Base-by-base conservation (phyloP, 2,113 vertebrate species). In the Crotalus tigris region DNA sequence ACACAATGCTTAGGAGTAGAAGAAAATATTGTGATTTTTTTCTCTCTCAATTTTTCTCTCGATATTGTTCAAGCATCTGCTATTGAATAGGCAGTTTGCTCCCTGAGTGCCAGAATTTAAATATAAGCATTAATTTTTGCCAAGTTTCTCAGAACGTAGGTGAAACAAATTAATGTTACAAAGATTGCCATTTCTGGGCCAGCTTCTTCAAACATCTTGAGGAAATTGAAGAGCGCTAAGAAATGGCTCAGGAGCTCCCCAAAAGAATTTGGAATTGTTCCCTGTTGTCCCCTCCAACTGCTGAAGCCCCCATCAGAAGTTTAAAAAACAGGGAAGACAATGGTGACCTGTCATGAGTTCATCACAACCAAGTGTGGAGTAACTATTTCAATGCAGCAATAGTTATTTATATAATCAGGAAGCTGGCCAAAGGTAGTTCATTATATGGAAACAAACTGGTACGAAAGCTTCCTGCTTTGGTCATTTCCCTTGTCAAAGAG, bases 371-470 rank as follows among this genome's bases (percentile, higher is more conserved):
- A 90, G 53, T 64, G 49, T 61, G 46, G n/a, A 87, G 46, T 29
- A 44, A 29, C 61, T 88, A 51, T 33, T 93, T 57, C 92, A 90
- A 90, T 90, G 53, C 44, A 93, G 75, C 92, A 64, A 87, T 11
- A 1, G 86, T 95, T 95, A 97, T 96, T 94, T 89, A 91, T 81
- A 81, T 92, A 94, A 94, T 91, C 97, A 94, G 96, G 97, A 97
- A 97, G 94, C 96, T 11, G 96, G 96, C 96, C 95, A 95, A 94
- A 95, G 94, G 96, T 94, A 93, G 95, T 75, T 93, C 94, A 96
- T 96, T 95, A 95, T 96, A 96, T 94, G 97, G 97, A 96, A 90
- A 23, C 90, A 95, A 94, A 95, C 69, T 92, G 95, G 96, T 94
- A 93, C 94, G 39, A 94, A 92, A 89, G 88, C 94, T 96, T 97